Evolutionary conservation across 2,113 vertebrate species (phyloP), one percentile per base, ranked within the genome.

Genomic region (Hyperopisus bebe): DNA sequence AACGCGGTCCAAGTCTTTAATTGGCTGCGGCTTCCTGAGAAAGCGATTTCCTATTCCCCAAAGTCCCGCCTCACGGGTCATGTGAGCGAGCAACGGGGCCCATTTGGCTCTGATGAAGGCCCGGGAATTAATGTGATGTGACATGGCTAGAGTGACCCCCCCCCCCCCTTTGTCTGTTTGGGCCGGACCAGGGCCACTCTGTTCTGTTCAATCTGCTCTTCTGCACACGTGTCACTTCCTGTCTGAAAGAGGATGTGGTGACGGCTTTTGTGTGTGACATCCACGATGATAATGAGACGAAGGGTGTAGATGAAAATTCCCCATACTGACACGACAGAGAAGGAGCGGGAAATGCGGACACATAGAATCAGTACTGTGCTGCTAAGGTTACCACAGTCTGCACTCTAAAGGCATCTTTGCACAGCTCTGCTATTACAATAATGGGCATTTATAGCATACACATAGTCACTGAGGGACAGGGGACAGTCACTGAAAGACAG

Each of bases 41-140:
- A 99, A 98, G 98, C 98, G 99, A 98, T 99, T 99, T 98, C 98
- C 97, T 98, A 99, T 99, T 99, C 98, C 98, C 98, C 97, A 98
- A 99, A 98, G 98, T 97, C 97, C 97, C 97, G 17, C 96, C 94
- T 94, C 91, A 90, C 88, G 92, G 97, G 97, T 97, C 95, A 97
- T 98, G 96, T 97, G 97, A 95, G 96, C 44, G 92, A 92, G 96
- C 96, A 96, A 95, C 94, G 94, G 96, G 95, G 94, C 95, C 95
- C 95, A 95, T 95, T 96, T 96, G 95, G 95, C 97, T 99, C 97
- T 99, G 99, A 99, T 99, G 98, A 99, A 98, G 97, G 96, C 97
- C 97, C 97, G 98, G 98, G 97, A 99, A 99, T 99, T 98, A 98
- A 97, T 96, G 95, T 96, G 97, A 98, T 97, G 97, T 98, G 97